phyloP scores from a whole-genome alignment of 92 coral and sea anemone species.

The Anthopleura xanthogrammica region DNA sequence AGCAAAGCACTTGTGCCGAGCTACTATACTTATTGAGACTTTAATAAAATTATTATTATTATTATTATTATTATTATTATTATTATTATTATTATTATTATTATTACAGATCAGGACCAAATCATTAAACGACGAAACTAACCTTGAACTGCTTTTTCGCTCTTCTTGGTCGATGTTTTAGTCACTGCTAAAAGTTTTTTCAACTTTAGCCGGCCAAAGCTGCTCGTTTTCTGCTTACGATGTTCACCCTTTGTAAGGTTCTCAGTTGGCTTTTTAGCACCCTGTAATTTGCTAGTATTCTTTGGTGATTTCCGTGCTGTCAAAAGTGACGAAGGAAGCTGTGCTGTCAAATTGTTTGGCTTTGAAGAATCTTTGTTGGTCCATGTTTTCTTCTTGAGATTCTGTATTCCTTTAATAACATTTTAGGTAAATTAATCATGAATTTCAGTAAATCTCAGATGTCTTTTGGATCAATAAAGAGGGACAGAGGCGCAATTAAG shows the following conservation, averaged over 20 bases:
- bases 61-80: no score
- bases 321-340: not conserved
- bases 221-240: not conserved
- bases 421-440: no score
- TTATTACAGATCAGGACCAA: no score
- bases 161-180: conserved; percentile 1
- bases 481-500: not conserved
- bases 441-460: not conserved
- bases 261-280: not conserved
- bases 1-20: no score
- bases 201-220: not conserved
- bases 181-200: not conserved
- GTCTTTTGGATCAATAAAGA: not conserved
- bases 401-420: not conserved
- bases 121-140: not conserved
- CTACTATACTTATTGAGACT: no score
- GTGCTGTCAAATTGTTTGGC: not conserved
- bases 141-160: not conserved
- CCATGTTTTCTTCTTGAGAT: not conserved
- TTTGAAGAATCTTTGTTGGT: not conserved
- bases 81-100: no score
- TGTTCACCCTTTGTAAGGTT: not conserved
- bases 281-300: not conserved
- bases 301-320: not conserved
- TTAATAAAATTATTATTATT: no score